Conservation (phyloP, 2,797 vertebrate species). For the Thalassophryne amazonica region DNA sequence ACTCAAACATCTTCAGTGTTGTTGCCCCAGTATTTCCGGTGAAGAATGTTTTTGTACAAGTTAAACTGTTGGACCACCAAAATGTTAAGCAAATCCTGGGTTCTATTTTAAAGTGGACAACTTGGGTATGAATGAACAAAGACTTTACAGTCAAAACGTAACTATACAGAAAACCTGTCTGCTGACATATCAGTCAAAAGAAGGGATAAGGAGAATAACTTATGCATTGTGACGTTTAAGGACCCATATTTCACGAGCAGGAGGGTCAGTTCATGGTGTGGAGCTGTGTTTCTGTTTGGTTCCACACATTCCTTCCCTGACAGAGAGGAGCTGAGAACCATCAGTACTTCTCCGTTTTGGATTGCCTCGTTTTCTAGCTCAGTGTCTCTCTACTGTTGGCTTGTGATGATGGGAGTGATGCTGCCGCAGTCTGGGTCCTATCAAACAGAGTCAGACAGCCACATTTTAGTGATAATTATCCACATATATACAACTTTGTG, state of each 20-base stretch:
- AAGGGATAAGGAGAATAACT: constrained; percentile 31
- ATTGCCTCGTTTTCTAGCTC: constrained; percentile 41
- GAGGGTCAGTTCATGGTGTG: constrained; percentile 64
- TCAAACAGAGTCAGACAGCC: constrained; percentile 1
- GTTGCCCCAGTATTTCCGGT: too few relatives aligned
- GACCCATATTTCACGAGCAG: constrained; percentile 45
- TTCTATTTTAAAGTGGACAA: constrained; percentile 5
- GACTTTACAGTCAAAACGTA: constrained; percentile 42
- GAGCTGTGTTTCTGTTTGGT: constrained; percentile 60
- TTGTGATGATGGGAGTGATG: constrained; percentile 86
- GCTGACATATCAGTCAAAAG: constrained; percentile 31
- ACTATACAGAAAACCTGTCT: constrained; percentile 47
- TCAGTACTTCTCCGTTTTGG: constrained; percentile 42
- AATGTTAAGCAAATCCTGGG: constrained; percentile 7
- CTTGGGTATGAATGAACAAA: too few relatives aligned
- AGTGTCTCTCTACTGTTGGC: constrained; percentile 84
- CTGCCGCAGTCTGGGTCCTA: constrained; percentile 86
- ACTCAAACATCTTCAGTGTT: too few relatives aligned
- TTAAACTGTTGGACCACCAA: constrained; percentile 9
- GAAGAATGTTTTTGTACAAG: too few relatives aligned
- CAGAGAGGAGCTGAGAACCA: constrained; percentile 52
- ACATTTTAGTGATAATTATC: neutral
- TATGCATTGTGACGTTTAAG: constrained; percentile 49
- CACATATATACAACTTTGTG: too few relatives aligned
- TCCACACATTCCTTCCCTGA: constrained; percentile 66